Percentiles rank a stretch among this genome's conserved stretches.
Evolutionary conservation across 2,888 invertebrate species (phyloP).

Genomic region (Argynnis bischoffii): DNA sequence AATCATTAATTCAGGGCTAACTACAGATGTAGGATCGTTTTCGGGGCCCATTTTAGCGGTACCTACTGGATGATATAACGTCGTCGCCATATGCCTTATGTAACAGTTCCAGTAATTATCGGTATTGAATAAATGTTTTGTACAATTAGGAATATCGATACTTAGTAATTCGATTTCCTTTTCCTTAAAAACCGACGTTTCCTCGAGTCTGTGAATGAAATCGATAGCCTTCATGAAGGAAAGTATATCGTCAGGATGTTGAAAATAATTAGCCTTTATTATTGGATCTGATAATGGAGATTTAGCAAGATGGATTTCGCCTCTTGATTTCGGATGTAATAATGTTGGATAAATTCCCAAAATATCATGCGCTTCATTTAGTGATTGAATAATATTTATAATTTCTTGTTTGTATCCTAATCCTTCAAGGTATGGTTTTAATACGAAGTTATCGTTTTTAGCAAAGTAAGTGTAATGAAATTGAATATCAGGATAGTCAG

Average conservation of each 20-base stretch:
- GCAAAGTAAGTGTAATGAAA: conserved; percentile 61
- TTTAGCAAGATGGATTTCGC: conserved; percentile 78
- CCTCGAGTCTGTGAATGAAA: conserved; percentile 58
- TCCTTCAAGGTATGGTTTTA: conserved; percentile 47
- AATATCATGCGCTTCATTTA: conserved; percentile 56
- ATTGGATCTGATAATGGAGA: conserved; percentile 74
- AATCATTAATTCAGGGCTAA: conserved; percentile 75
- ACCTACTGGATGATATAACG: conserved; percentile 86
- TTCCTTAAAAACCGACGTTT: conserved; percentile 62
- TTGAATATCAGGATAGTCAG: conserved; percentile 77
- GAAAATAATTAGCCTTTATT: conserved; percentile 84
- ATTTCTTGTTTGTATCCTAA: conserved; percentile 50
- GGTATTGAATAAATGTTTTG: conserved; percentile 49
- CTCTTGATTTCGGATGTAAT: conserved; percentile 77
- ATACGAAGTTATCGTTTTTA: conserved; percentile 49
- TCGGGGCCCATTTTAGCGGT: conserved; percentile 86
- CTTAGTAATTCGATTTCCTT: conserved; percentile 57
- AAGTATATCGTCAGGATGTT: conserved; percentile 76
- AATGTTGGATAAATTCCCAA: conserved; percentile 64
- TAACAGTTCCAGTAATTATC: conserved; percentile 83
- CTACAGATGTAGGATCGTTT: conserved; percentile 71
- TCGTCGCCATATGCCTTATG: conserved; percentile 75
- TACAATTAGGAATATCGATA: conserved; percentile 60
- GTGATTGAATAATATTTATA: conserved; percentile 45
- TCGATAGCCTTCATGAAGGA: conserved; percentile 66